These are phyloP conservation scores for Mythimna loreyi DNA, from an alignment of 2,888 invertebrate species.

Conservation along the genomic window DNA sequence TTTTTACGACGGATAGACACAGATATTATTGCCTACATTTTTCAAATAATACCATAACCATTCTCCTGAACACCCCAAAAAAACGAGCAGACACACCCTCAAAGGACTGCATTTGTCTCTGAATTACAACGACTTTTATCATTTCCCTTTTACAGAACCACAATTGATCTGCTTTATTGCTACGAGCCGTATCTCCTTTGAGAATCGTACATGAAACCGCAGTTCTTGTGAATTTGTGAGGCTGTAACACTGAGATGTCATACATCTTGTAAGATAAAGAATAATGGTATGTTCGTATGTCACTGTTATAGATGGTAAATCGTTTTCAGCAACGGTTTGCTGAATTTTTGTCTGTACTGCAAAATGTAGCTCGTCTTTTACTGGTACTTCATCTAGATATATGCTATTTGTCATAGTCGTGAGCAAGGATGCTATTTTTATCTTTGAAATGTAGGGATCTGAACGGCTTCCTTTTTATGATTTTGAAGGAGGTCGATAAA, in stretches of 20 bases:
- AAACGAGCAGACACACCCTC: background rate
- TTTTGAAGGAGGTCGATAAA: background rate
- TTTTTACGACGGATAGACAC: too few relatives aligned
- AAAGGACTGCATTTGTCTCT: background rate
- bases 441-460: background rate
- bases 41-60: background rate
- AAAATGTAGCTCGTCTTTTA: constrained; percentile 10
- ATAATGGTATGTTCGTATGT: constrained; percentile 6
- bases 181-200: constrained; percentile 8
- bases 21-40: background rate
- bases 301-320: constrained; percentile 47
- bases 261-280: constrained; percentile 54
- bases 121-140: constrained; percentile 5
- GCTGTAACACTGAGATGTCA: constrained; percentile 13
- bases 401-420: constrained; percentile 6
- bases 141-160: constrained; percentile 13
- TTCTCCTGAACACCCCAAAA: background rate
- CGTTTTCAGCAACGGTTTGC: constrained; percentile 23
- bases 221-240: constrained; percentile 26
- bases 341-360: constrained; percentile 17
- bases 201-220: constrained; percentile 23
- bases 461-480: background rate
- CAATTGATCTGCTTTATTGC: constrained; percentile 42
- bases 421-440: background rate
- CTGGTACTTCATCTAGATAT: constrained; percentile 3